Evolutionary conservation across 2,888 invertebrate species (phyloP), one percentile per base, ranked within the genome.

Genomic region (Trileptium ribeirensis): DNA sequence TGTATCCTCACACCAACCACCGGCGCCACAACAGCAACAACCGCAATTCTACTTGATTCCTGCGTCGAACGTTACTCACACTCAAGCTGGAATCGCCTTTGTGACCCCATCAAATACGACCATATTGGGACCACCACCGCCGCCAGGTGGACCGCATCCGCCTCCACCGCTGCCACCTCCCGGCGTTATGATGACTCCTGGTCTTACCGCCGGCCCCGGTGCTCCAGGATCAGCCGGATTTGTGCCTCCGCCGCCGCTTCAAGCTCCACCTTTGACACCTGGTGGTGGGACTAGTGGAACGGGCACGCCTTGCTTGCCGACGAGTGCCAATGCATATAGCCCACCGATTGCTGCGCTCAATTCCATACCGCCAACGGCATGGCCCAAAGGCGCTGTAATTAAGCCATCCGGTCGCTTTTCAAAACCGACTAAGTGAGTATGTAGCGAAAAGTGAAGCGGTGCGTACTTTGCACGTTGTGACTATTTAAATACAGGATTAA

Each of bases 321-420:
- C 51, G 24, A 24, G 8, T 51, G 51, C 8, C 8, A 15, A 8
- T 24, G 51, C 51, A 8, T 51, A 51, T 51, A 51, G 51, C 24
- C 51, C 51, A 8, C 75, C 80, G 39, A 74, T 33, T 37, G 80
- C 80, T 40, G 36, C 74, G 31, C n/a, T n/a, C n/a, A n/a, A n/a
- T n/a, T n/a, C n/a, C n/a, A n/a, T n/a, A n/a, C 37, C 64, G 36
- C 38, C 81, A 29, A 19, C 67, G 64, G 15, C 51, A 37, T 82
- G 82, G 82, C 82, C 81, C 29, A 75, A 80, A 74, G 95, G 95
- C 79, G 95, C 95, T 90, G 92, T 95, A 79, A 92, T 95, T 86
- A 94, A 94, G 89, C 92, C 94, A 82, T 95, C 95, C 31, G 95
- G 95, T 82, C 95, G 95, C 90, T 95, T 94, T 89, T 91, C 92